Evolutionary conservation across 2,888 invertebrate genomes (phyloP).

Genomic region (Spodoptera exigua): DNA sequence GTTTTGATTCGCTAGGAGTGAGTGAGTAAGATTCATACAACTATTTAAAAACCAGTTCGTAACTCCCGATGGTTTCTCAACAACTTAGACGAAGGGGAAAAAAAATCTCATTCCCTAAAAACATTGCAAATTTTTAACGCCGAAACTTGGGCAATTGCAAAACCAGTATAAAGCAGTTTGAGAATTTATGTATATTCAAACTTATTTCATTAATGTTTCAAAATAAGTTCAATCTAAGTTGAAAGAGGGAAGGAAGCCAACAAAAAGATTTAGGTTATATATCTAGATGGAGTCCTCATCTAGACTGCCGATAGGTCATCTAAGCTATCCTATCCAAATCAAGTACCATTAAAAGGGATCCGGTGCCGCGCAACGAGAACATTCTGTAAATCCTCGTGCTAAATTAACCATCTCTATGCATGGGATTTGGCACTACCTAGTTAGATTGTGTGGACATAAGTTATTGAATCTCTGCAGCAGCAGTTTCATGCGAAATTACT

Average conservation of each 20-base stretch:
- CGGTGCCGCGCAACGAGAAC: slow-evolving; percentile 24
- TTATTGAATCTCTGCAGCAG: slow-evolving; percentile 6
- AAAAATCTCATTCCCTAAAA: slow-evolving; percentile 42
- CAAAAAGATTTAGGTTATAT: slow-evolving; percentile 36
- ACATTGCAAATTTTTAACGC: slow-evolving; percentile 50
- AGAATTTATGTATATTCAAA: slow-evolving; percentile 56
- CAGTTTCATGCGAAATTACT: neutral
- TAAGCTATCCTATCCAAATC: slow-evolving; percentile 25
- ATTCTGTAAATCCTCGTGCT: slow-evolving; percentile 35
- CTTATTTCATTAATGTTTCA: slow-evolving; percentile 59
- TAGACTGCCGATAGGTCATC: slow-evolving; percentile 27
- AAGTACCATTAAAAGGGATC: slow-evolving; percentile 35
- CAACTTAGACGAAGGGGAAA: slow-evolving; percentile 16
- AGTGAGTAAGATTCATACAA: neutral
- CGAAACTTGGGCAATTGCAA: slow-evolving; percentile 55
- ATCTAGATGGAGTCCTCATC: slow-evolving; percentile 19
- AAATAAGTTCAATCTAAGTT: slow-evolving; percentile 47
- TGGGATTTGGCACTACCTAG: slow-evolving; percentile 19
- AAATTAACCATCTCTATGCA: slow-evolving; percentile 30
- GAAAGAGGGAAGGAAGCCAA: slow-evolving; percentile 27
- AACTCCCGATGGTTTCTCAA: slow-evolving; percentile 17
- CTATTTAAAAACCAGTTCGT: neutral
- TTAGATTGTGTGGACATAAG: slow-evolving; percentile 19
- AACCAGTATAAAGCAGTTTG: slow-evolving; percentile 46
- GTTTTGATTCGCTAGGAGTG: slow-evolving; percentile 2